Percentiles rank a stretch among this genome's conserved stretches.
These are phyloP conservation scores for Apocrypta bakeri DNA, from an alignment of 1,140 invertebrate genomes.

Conservation along the genomic window DNA sequence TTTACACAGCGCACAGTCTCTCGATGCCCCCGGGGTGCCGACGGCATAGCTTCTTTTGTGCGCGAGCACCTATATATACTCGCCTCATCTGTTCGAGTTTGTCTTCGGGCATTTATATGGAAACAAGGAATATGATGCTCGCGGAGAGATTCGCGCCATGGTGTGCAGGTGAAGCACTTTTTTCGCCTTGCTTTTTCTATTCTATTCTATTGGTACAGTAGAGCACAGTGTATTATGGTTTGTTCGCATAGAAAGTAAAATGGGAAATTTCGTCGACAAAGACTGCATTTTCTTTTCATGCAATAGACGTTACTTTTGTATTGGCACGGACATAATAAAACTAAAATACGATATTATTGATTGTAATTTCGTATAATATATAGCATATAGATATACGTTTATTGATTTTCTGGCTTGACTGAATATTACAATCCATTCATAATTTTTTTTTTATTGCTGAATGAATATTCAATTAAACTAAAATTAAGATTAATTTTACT, in stretches of 20 bases:
- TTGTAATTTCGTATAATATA: too few relatives aligned
- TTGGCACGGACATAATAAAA: background rate
- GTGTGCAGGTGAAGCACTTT: background rate
- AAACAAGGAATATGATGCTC: slow-evolving; percentile 37
- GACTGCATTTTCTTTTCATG: background rate
- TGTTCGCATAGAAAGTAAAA: background rate
- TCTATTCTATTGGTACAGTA: too few relatives aligned
- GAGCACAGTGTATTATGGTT: background rate
- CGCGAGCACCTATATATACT: background rate
- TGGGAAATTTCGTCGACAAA: background rate
- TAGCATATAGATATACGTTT: too few relatives aligned
- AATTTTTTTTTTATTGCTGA: too few relatives aligned
- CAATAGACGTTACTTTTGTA: too few relatives aligned
- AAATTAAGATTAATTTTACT: too few relatives aligned
- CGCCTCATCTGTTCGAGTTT: slow-evolving; percentile 32
- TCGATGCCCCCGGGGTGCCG: background rate
- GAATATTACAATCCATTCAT: too few relatives aligned
- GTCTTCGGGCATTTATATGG: slow-evolving; percentile 48
- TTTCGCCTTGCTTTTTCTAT: background rate
- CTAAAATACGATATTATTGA: background rate
- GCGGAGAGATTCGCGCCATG: background rate
- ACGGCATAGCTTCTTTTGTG: background rate
- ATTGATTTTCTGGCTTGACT: too few relatives aligned
- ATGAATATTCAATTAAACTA: too few relatives aligned
- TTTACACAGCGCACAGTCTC: background rate